Evolutionary conservation across 2,888 invertebrate genomes (phyloP), one percentile per base, ranked within the genome.

Genomic region (Chloromyia formosa): DNA sequence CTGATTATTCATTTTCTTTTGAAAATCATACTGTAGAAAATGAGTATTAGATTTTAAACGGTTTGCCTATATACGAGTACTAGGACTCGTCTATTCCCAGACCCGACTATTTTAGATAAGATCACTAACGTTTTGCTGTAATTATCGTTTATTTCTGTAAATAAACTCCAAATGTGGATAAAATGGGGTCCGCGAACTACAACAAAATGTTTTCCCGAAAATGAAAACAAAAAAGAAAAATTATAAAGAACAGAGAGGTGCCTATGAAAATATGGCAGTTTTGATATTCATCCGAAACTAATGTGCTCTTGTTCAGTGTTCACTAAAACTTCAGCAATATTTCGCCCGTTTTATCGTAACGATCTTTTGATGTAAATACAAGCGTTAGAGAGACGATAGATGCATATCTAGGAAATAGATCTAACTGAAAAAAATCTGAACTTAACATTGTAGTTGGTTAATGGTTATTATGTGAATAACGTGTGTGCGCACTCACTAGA

Each of bases 31-130:
- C 40, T n/a, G 68, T 64, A 49, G 64, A 75, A 75, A 73, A 73
- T 75, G 73, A 66, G 66, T 72, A 75, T 75, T 75, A 66, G 56
- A 56, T 66, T 73, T 58, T 60, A 68, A 73, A 75, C 73, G 73
- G 58, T 60, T 54, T 73, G 27, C 27, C 27, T 35, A 35, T 35
- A 35, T 7, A 4, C 27, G 3, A 35, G 27, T 2, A 35, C 27
- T 35, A 35, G 27, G 3, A 35, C 27, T 75, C 66, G n/a, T 68
- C 73, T 53, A 73, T 58, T 71, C 71, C 58, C 71, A 71, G 20
- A 54, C 18, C 20, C 14, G 49, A 56, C 7, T 35, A 35, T 35
- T 35, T 35, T 35, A 71, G 71, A 71, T 71, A 71, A 71, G 20
- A 71, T 71, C 71, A 16, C 9, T 40, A 71, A 9, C 56, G 69